Conservation (phyloP, 2,113 vertebrate species). For the Etheostoma cragini region DNA sequence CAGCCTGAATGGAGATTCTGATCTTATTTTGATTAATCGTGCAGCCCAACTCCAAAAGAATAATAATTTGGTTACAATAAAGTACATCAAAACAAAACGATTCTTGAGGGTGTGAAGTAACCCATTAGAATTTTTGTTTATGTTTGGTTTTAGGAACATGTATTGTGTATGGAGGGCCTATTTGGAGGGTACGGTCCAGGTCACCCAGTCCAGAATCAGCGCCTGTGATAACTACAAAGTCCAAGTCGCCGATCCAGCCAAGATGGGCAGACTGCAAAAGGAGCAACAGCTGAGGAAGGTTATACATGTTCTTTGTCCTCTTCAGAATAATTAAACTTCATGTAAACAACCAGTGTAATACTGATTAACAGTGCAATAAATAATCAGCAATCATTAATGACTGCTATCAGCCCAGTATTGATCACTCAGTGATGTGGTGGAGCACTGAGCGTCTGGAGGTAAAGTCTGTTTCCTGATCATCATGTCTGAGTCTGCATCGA, state of each 20-base stretch:
- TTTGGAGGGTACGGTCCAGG: conserved; percentile 91
- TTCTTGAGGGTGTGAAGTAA: not conserved
- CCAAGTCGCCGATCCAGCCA: conserved; percentile 91
- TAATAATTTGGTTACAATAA: not conserved
- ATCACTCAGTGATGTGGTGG: not conserved
- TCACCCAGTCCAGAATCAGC: conserved; percentile 91
- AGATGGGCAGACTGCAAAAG: conserved; percentile 90
- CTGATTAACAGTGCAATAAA: conserved; percentile 26
- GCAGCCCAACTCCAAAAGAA: no score
- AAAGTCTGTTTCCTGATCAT: conserved; percentile 16
- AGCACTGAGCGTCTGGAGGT: not conserved
- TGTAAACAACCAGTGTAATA: not conserved
- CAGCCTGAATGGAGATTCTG: not conserved
- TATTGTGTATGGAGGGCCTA: conserved; percentile 94
- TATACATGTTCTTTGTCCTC: conserved; percentile 3
- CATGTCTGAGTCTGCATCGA: not conserved
- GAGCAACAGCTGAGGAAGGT: conserved; percentile 97
- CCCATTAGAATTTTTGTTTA: not conserved
- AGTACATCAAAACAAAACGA: not conserved
- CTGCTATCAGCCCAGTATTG: not conserved
- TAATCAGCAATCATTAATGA: conserved; percentile 19
- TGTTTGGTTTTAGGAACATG: conserved; percentile 86
- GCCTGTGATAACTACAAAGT: conserved; percentile 94
- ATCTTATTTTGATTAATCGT: not conserved
- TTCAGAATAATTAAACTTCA: not conserved